A percentile compares a stretch with the other conserved stretches of the same genome.
phyloP scores from a whole-genome alignment of 2,113 vertebrate species.

The Stigmatopora nigra region DNA sequence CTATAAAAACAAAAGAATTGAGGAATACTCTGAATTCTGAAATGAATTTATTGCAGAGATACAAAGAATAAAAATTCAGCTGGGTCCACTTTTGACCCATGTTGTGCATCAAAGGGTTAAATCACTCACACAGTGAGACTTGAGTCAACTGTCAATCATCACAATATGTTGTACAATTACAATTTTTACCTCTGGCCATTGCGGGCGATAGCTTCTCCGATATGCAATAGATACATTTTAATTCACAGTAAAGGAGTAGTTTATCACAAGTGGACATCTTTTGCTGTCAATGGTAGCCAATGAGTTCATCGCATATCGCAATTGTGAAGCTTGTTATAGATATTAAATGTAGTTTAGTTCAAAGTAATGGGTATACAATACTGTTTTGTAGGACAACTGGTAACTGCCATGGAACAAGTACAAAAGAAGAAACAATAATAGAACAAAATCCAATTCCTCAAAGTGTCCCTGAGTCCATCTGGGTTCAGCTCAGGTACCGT shows the following conservation, averaged over 20 bases:
- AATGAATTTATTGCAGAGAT: too few relatives aligned
- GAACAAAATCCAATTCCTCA: background rate
- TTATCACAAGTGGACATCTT: background rate
- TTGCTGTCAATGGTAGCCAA: too few relatives aligned
- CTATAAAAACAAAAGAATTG: too few relatives aligned
- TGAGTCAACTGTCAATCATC: conserved; percentile 16
- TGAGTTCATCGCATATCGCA: too few relatives aligned
- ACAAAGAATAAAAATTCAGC: too few relatives aligned
- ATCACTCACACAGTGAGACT: conserved; percentile 54
- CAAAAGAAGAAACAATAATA: background rate
- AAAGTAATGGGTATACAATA: conserved; percentile 26
- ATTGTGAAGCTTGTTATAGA: background rate
- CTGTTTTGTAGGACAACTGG: conserved; percentile 29
- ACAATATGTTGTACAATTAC: conserved; percentile 9
- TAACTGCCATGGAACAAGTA: conserved; percentile 13
- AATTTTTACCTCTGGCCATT: background rate
- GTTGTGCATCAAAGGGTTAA: conserved; percentile 8
- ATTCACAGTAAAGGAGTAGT: background rate
- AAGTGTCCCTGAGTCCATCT: background rate
- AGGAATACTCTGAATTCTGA: too few relatives aligned
- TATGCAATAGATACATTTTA: too few relatives aligned
- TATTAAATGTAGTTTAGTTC: background rate
- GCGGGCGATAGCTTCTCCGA: too few relatives aligned
- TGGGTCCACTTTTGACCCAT: too few relatives aligned
- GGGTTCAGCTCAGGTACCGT: conserved; percentile 85